phyloP scores from a whole-genome alignment of 2,888 invertebrate genomes.

The Pasiphila rectangulata region DNA sequence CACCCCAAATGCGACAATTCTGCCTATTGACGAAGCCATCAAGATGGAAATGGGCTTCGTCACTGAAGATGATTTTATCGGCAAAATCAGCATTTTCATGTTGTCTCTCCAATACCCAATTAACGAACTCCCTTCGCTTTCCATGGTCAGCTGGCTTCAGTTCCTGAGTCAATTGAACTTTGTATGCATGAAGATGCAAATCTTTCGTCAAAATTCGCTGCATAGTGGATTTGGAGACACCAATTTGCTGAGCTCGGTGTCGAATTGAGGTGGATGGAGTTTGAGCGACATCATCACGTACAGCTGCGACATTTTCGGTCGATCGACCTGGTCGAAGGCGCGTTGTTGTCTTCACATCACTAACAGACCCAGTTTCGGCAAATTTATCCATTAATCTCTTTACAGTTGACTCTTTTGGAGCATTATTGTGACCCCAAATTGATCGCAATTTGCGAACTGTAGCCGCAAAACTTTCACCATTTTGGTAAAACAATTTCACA shows the following conservation, averaged over 20 bases:
- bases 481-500: slow-evolving; percentile 9
- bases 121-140: slow-evolving; percentile 6
- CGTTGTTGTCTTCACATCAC: slow-evolving; percentile 10
- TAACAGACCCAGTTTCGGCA: slow-evolving; percentile 9
- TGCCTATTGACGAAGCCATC: no score
- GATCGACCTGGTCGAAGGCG: slow-evolving; percentile 2
- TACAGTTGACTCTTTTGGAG: slow-evolving; percentile 10
- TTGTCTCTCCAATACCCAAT: slow-evolving; percentile 9
- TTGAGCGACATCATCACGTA: slow-evolving; percentile 5
- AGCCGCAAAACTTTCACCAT: slow-evolving; percentile 10
- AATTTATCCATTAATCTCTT: slow-evolving; percentile 9
- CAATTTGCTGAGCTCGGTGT: slow-evolving; percentile 4
- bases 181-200: no score
- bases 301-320: slow-evolving; percentile 8
- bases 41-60: no score
- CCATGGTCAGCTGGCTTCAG: background rate
- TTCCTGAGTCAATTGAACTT: no score
- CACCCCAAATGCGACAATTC: slow-evolving; percentile 22
- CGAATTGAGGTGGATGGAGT: slow-evolving; percentile 5
- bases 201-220: no score
- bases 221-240: no score
- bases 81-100: slow-evolving; percentile 7
- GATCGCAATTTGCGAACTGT: slow-evolving; percentile 7
- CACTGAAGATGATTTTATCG: no score
- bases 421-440: slow-evolving; percentile 9